Conservation (phyloP, 2,797 vertebrate species). For the Denticeps clupeoides region DNA sequence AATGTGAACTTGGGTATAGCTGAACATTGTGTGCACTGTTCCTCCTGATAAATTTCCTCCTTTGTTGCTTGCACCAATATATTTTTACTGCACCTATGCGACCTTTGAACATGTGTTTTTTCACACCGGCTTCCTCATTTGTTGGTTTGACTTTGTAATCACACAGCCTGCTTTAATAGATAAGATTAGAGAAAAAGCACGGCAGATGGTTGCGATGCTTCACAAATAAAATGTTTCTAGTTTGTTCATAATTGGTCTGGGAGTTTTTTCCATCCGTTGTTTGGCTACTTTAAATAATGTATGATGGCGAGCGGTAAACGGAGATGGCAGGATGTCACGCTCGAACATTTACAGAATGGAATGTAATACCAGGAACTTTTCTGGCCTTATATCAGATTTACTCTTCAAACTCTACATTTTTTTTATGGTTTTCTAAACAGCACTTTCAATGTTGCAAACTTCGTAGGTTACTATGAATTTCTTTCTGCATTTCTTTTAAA, state of each 20-base stretch:
- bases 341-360: conserved; percentile 3
- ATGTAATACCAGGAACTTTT: conserved; percentile 5
- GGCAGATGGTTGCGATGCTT: too few species aligned
- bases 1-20: too few species aligned
- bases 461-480: too few species aligned
- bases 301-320: background rate
- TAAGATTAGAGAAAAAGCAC: background rate
- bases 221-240: background rate
- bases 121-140: conserved; percentile 16
- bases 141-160: conserved; percentile 23
- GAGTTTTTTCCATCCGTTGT: too few species aligned
- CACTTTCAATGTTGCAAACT: too few species aligned
- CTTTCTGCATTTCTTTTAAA: too few species aligned
- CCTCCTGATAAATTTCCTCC: too few species aligned
- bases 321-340: background rate
- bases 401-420: too few species aligned
- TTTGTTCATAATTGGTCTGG: too few species aligned
- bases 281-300: background rate
- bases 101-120: conserved; percentile 21
- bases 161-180: background rate
- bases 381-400: background rate
- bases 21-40: too few species aligned
- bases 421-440: too few species aligned
- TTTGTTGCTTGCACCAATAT: background rate
- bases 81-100: background rate